A percentile compares a stretch with the other conserved stretches of the same genome.
These are phyloP conservation scores for Sorex fumeus DNA, from an alignment of 2,113 vertebrate species.

Conservation along the genomic window DNA sequence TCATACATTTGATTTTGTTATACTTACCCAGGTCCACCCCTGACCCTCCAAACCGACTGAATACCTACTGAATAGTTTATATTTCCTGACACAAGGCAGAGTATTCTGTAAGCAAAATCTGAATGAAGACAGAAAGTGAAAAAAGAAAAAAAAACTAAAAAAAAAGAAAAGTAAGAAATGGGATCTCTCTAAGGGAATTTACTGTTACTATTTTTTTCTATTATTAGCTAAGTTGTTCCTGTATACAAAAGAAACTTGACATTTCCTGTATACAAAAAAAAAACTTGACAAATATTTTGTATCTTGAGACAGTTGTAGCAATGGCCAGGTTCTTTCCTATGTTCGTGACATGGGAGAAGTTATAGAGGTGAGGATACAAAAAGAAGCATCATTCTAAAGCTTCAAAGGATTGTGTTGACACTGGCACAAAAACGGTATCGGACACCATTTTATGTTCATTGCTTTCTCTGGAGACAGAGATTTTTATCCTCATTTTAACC, in stretches of 20 bases:
- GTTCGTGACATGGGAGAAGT: neutral
- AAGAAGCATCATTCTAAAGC: neutral
- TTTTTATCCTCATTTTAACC: neutral
- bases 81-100: neutral
- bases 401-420: neutral
- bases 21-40: neutral
- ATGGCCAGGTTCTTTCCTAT: neutral
- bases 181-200: neutral
- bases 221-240: neutral
- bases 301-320: neutral
- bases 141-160: neutral
- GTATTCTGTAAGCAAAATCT: neutral
- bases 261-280: neutral
- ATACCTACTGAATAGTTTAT: neutral
- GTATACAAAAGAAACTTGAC: neutral
- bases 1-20: neutral
- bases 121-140: neutral
- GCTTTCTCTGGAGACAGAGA: neutral
- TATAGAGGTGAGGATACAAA: too few relatives aligned
- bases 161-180: neutral
- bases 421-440: neutral
- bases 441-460: neutral
- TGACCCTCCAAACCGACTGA: too few relatives aligned
- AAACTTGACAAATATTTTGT: too few relatives aligned
- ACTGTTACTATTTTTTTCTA: neutral